A percentile compares a stretch with the other conserved stretches of the same genome.
Evolutionary conservation across 2,797 vertebrate genomes (phyloP).

Genomic region (Amphiprion clarkii): DNA sequence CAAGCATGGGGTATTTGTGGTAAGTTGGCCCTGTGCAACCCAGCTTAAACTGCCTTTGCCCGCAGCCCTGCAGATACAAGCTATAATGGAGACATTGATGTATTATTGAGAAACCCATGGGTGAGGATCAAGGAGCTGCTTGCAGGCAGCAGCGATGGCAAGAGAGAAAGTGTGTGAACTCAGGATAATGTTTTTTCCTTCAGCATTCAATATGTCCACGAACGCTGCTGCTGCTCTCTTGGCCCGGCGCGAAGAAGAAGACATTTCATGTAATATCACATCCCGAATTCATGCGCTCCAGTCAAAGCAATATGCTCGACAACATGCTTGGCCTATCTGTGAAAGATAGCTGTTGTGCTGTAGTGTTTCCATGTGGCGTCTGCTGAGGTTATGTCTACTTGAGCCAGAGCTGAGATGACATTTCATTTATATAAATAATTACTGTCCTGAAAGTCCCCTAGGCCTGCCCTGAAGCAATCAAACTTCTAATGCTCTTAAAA

Average conservation of each 20-base stretch:
- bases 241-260: slow-evolving; percentile 50
- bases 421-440: slow-evolving; percentile 88
- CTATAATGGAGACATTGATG: slow-evolving; percentile 92
- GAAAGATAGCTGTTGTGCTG: slow-evolving; percentile 60
- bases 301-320: slow-evolving; percentile 73
- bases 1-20: slow-evolving; percentile 65
- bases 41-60: slow-evolving; percentile 82
- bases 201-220: slow-evolving; percentile 53
- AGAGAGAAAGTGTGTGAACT: slow-evolving; percentile 62
- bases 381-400: slow-evolving; percentile 78
- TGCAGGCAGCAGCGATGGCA: slow-evolving; percentile 63
- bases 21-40: slow-evolving; percentile 70
- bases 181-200: slow-evolving; percentile 71
- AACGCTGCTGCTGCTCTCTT: slow-evolving; percentile 55
- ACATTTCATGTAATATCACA: slow-evolving; percentile 69
- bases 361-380: slow-evolving; percentile 67
- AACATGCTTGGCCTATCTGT: slow-evolving; percentile 57
- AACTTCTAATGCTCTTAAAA: slow-evolving; percentile 88
- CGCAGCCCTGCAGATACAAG: slow-evolving; percentile 79
- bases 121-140: slow-evolving; percentile 80
- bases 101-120: slow-evolving; percentile 91
- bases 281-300: slow-evolving; percentile 61
- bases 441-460: slow-evolving; percentile 82
- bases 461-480: slow-evolving; percentile 84
- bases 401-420: slow-evolving; percentile 86